phyloP scores from a whole-genome alignment of 2,113 vertebrate species.

The Gopherus flavomarginatus region DNA sequence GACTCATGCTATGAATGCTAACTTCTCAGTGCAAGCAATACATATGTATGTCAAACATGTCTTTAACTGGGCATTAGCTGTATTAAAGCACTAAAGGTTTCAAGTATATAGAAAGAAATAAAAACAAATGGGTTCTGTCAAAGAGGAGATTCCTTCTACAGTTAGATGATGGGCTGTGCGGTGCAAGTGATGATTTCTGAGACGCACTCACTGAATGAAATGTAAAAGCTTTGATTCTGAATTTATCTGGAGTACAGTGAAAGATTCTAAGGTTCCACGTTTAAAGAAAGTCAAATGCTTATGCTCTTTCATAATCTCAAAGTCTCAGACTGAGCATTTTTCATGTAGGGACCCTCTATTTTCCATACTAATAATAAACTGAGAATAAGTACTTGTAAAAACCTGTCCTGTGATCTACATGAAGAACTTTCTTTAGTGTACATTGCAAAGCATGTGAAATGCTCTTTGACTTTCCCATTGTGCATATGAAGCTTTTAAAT shows the following conservation, averaged over 20 bases:
- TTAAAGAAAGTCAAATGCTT: background rate
- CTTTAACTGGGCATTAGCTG: background rate
- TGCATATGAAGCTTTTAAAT: background rate
- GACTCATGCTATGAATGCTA: background rate
- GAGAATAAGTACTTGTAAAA: conserved; percentile 18
- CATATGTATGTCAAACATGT: background rate
- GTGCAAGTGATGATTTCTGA: conserved; percentile 27
- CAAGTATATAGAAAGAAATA: background rate
- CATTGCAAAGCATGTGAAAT: conserved; percentile 21
- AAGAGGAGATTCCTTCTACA: background rate
- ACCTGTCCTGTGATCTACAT: background rate
- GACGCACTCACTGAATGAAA: background rate
- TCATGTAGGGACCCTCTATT: background rate
- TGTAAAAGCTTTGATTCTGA: conserved; percentile 16
- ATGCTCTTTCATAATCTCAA: background rate
- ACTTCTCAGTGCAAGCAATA: background rate
- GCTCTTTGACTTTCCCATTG: conserved; percentile 33
- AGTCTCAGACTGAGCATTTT: background rate
- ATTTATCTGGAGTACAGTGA: accelerated
- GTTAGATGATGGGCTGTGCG: conserved; percentile 3
- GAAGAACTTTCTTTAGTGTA: background rate
- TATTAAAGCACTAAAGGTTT: background rate
- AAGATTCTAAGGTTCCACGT: background rate
- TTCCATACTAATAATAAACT: conserved; percentile 17
- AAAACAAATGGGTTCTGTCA: conserved; percentile 47